Percentiles rank a stretch among this genome's conserved stretches.
Evolutionary conservation across 2,888 invertebrate genomes (phyloP).

Genomic region (Criorhina ranunculi): DNA sequence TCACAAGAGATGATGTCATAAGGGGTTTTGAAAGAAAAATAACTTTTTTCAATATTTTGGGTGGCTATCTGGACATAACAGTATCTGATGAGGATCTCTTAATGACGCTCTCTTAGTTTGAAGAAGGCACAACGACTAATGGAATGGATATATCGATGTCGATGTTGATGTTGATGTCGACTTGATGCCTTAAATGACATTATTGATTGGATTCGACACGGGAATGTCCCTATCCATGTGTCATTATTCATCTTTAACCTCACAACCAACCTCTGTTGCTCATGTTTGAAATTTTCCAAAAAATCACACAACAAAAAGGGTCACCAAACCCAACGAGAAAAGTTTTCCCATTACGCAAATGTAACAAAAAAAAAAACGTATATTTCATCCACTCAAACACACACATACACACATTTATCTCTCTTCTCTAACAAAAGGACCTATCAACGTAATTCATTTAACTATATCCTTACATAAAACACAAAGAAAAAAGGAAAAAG

Average conservation of each 20-base stretch:
- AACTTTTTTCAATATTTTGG: constrained; percentile 68
- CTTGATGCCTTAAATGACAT: no score
- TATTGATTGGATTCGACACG: constrained; percentile 2
- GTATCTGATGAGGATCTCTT: neutral
- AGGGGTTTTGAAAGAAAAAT: constrained; percentile 21
- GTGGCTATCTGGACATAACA: constrained; percentile 10
- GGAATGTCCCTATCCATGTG: no score
- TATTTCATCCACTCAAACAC: constrained; percentile 13
- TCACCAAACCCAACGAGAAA: constrained; percentile 63
- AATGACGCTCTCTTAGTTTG: constrained; percentile 23
- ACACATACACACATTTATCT: neutral
- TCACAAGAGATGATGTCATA: constrained; percentile 56
- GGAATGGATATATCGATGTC: neutral
- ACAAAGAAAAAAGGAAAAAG: constrained; percentile 24
- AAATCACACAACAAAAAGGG: constrained; percentile 45
- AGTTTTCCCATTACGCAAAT: constrained; percentile 76
- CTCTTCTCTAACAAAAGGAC: constrained; percentile 60
- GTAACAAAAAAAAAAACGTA: constrained; percentile 74
- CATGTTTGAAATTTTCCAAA: no score
- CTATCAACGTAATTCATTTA: constrained; percentile 77
- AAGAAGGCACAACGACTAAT: constrained; percentile 15
- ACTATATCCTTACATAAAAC: constrained; percentile 63
- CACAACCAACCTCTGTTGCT: no score
- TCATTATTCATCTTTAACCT: no score
- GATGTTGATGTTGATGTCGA: no score